phyloP scores from a whole-genome alignment of 2,888 invertebrate genomes.

The Synanthedon myopaeformis region DNA sequence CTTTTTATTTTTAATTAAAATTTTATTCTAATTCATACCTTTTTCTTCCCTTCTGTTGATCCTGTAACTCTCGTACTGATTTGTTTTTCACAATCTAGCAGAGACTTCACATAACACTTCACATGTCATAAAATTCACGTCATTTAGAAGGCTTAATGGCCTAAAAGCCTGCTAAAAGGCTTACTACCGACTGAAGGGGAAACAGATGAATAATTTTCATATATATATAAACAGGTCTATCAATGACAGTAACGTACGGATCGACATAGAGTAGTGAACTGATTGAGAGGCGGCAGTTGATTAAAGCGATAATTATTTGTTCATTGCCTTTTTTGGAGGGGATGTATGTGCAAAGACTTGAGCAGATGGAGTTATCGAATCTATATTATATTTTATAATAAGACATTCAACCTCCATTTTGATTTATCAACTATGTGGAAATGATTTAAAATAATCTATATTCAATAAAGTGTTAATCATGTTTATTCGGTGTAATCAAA shows the following conservation, averaged over 20 bases:
- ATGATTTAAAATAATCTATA: no score
- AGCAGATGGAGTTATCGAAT: background rate
- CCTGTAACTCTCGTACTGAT: slow-evolving; percentile 22
- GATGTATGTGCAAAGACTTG: background rate
- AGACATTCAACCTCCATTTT: no score
- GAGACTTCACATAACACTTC: slow-evolving; percentile 12
- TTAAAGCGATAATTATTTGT: background rate
- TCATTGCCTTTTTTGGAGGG: background rate
- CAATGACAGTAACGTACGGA: slow-evolving; percentile 7
- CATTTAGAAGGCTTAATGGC: background rate
- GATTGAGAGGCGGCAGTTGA: slow-evolving; percentile 11
- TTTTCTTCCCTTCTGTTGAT: background rate
- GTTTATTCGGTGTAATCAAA: no score
- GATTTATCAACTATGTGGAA: no score
- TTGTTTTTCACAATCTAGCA: slow-evolving; percentile 31
- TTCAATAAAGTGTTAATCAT: no score
- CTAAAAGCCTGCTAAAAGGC: background rate
- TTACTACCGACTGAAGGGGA: slow-evolving; percentile 11
- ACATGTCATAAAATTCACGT: background rate
- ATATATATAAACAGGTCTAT: slow-evolving; percentile 8
- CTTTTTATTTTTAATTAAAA: no score
- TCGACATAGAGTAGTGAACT: slow-evolving; percentile 17
- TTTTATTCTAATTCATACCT: background rate
- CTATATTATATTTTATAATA: no score
- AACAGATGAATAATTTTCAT: slow-evolving; percentile 11